Base-by-base conservation (phyloP, 1,140 invertebrate genomes). In the Drosophila punjabiensis region DNA sequence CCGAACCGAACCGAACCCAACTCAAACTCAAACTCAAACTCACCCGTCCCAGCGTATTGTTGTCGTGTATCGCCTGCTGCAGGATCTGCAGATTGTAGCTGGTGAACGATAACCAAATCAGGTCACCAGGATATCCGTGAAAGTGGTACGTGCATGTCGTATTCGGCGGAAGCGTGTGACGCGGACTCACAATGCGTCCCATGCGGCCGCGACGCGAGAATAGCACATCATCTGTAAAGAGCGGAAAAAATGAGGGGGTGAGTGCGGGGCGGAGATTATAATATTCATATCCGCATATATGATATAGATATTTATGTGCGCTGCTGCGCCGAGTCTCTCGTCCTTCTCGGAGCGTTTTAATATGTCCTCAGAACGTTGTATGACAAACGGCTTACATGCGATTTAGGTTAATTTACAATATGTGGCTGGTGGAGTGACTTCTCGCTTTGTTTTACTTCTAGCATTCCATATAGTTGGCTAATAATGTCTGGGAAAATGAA, bases 81-180 rank as follows among this genome's bases (percentile, higher is more conserved):
- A 96, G 92, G 65, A 96, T 96, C 75, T 96, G 95, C 74, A 97
- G 96, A 55, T 95, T 96, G 93, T 97, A 98, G 58, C 96, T 97
- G 53, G 97, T 95, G 91, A 98, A 98, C 91, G 97, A 98, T 43
- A 98, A 94, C 97, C 97, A 98, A 20, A 98, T 95, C 32, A 96
- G 94, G 85, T 98, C 97, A 55, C 95, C 95, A 28, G 95, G 94
- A 56, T 95, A 95, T 18, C 97, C 97, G 79, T 96, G 95, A 87
- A 98, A 97, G 70, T 95, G 96, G 95, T 97, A 98, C 18, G 96
- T 96, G 93, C 97, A 98, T 13, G 96, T 98, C 39, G 97, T 97
- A 79, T 97, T 97, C 4, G 96, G 96, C 47, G 97, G 96, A 58
- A 98, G 93, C 20, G 97, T 97, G 93, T 98, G 97, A 53, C 96